Conservation (phyloP, 1,140 invertebrate species). For the Agrypnia vestita region DNA sequence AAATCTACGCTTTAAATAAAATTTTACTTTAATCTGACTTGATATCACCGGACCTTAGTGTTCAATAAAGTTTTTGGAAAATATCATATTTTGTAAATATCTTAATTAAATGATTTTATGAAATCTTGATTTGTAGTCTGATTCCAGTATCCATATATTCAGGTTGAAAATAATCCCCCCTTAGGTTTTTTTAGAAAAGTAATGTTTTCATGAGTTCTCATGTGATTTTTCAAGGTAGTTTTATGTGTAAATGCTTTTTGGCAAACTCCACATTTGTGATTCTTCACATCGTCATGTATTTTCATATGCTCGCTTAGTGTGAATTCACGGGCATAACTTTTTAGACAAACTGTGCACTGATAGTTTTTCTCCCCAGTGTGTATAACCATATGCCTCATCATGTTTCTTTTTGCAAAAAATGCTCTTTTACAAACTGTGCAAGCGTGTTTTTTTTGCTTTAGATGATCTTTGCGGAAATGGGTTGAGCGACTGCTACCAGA, state of each 20-base stretch:
- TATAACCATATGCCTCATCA: conserved; percentile 71
- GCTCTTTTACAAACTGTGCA: conserved; percentile 67
- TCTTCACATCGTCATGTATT: conserved; percentile 76
- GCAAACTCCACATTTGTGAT: conserved; percentile 67
- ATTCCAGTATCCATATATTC: no score
- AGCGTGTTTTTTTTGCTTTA: conserved; percentile 64
- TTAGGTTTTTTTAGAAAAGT: no score
- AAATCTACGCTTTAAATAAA: no score
- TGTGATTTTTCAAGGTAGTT: conserved; percentile 66
- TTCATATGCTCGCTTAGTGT: conserved; percentile 85
- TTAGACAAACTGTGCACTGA: conserved; percentile 71
- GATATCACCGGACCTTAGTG: no score
- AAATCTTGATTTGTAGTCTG: no score
- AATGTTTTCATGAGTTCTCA: conserved; percentile 61
- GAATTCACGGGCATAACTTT: conserved; percentile 65
- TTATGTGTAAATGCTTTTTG: conserved; percentile 67
- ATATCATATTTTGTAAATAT: no score
- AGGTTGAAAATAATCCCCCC: no score
- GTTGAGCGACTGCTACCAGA: conserved; percentile 63
- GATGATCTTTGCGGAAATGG: conserved; percentile 65
- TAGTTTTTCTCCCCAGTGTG: conserved; percentile 73
- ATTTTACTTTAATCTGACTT: no score
- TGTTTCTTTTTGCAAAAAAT: conserved; percentile 63
- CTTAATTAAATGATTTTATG: no score
- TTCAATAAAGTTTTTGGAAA: no score